A percentile compares a stretch with the other conserved stretches of the same genome.
These are phyloP conservation scores for Bursaphelenchus okinawaensis DNA, from an alignment of 2,888 invertebrate genomes.

Conservation along the genomic window DNA sequence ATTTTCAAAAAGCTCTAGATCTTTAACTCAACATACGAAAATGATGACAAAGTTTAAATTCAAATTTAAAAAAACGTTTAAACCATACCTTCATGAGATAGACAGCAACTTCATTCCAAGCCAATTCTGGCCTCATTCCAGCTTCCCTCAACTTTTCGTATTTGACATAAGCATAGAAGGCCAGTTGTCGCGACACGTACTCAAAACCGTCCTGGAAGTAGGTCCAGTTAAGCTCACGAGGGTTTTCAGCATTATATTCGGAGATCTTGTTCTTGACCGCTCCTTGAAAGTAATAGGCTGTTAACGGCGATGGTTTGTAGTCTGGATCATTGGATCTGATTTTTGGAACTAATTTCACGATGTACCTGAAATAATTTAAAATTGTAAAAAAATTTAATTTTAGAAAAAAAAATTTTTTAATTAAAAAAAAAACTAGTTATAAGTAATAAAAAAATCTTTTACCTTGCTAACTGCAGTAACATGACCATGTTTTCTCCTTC, in stretches of 20 bases:
- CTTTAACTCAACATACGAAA: background rate
- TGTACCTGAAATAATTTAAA: constrained; percentile 10
- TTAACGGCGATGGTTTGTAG: constrained; percentile 14
- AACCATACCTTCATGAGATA: constrained; percentile 34
- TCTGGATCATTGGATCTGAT: constrained; percentile 9
- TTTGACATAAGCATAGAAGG: constrained; percentile 36
- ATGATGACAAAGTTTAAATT: background rate
- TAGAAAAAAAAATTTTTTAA: background rate
- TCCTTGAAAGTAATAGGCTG: constrained; percentile 18
- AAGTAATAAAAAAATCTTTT: background rate
- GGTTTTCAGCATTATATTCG: background rate
- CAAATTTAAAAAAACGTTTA: background rate
- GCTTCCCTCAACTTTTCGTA: constrained; percentile 22
- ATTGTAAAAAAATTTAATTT: background rate
- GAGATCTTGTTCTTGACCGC: background rate
- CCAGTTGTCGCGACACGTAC: constrained; percentile 45
- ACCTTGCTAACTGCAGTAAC: constrained; percentile 57
- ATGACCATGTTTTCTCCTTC: constrained; percentile 95
- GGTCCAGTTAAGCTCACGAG: constrained; percentile 1
- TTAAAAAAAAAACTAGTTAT: background rate
- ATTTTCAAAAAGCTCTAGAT: background rate
- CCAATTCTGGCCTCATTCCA: constrained; percentile 23
- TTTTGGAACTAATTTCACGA: constrained; percentile 39
- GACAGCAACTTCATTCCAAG: constrained; percentile 44
- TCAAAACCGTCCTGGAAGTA: constrained; percentile 46